A percentile compares a stretch with the other conserved stretches of the same genome.
Evolutionary conservation across 2,113 vertebrate species (phyloP).

Genomic region (Trichomycterus rosablanca): DNA sequence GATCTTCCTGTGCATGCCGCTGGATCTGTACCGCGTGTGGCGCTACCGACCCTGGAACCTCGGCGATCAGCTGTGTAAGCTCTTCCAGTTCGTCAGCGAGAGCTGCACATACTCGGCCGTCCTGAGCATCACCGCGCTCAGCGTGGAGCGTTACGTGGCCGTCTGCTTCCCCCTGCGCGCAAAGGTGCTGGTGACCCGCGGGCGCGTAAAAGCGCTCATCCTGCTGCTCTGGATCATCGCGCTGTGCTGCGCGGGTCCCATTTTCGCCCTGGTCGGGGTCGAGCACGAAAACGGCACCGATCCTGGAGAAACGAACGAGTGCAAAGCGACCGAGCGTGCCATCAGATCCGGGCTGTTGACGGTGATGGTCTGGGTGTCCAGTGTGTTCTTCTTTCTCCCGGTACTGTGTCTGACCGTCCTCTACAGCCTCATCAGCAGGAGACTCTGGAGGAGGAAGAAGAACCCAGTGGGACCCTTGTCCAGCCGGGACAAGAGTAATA

Average conservation of each 20-base stretch:
- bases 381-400: constrained; percentile 89
- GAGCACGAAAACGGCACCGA: constrained; percentile 78
- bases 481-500: constrained; percentile 59
- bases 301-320: constrained; percentile 80
- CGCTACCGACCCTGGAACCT: constrained; percentile 91
- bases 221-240: constrained; percentile 85
- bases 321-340: constrained; percentile 86
- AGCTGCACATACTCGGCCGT: constrained; percentile 94
- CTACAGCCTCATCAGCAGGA: constrained; percentile 91
- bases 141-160: constrained; percentile 91
- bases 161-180: constrained; percentile 92
- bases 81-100: constrained; percentile 94
- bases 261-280: constrained; percentile 91
- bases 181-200: constrained; percentile 88
- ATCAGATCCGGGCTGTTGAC: constrained; percentile 87
- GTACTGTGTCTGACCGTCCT: constrained; percentile 93
- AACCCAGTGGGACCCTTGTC: neutral
- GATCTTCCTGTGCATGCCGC: constrained; percentile 93
- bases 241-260: constrained; percentile 83
- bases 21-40: constrained; percentile 94
- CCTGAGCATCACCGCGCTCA: constrained; percentile 92
- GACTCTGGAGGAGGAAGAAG: constrained; percentile 73
- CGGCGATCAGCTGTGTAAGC: constrained; percentile 87
- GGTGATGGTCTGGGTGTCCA: constrained; percentile 93
- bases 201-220: constrained; percentile 84